Evolutionary conservation across 2,113 vertebrate genomes (phyloP).

Genomic region (Petroica traversi): DNA sequence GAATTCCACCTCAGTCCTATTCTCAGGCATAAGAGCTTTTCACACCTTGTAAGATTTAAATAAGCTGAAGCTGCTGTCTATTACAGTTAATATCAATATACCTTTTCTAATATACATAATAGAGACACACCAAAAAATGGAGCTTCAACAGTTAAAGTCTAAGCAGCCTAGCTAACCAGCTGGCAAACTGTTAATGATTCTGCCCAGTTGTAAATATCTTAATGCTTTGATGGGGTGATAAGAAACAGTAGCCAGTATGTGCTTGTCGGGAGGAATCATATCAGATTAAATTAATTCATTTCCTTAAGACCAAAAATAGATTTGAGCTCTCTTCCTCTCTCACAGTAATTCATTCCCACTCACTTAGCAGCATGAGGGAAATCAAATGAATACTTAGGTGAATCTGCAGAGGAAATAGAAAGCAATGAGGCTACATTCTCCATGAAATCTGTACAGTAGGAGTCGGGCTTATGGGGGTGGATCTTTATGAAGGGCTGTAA

Average conservation of each 20-base stretch:
- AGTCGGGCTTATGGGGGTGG: not conserved
- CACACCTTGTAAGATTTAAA: not conserved
- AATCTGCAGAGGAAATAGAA: not conserved
- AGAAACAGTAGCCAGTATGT: not conserved
- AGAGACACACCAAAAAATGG: not conserved
- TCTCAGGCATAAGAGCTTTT: not conserved
- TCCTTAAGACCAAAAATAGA: not conserved
- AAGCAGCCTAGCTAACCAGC: not conserved
- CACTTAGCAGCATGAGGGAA: not conserved
- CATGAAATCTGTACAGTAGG: not conserved
- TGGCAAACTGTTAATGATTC: not conserved
- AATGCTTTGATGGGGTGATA: constrained; percentile 4
- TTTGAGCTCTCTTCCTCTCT: not conserved
- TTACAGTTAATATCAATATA: not conserved
- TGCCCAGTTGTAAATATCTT: constrained; percentile 20
- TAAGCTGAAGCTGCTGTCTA: not conserved
- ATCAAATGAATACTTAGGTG: not conserved
- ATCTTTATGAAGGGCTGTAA: not conserved
- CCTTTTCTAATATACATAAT: not conserved
- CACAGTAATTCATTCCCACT: not conserved
- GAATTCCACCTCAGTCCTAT: not conserved
- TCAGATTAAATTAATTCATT: constrained; percentile 6
- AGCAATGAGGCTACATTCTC: not conserved
- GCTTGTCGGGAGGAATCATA: not conserved
- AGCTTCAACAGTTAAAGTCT: not conserved